Conservation (phyloP, 2,888 invertebrate species). For the Acanthosepion esculentum region DNA sequence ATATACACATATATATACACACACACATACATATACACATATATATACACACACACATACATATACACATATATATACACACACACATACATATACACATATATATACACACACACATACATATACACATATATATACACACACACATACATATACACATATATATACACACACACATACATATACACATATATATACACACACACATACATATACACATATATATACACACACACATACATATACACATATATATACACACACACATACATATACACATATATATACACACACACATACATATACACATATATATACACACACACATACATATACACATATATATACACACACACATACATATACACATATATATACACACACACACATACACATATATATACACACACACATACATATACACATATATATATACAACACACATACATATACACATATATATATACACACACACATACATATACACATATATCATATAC, state of each 20-base stretch:
- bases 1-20: too few relatives aligned
- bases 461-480: neutral
- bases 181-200: neutral
- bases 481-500: too few relatives aligned
- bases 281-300: neutral
- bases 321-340: neutral
- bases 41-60: neutral
- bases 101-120: neutral
- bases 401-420: neutral
- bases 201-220: neutral
- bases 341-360: neutral
- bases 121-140: neutral
- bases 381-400: neutral
- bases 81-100: neutral
- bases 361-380: neutral
- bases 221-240: neutral
- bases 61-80: neutral
- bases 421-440: neutral
- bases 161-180: neutral
- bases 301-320: neutral
- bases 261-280: neutral
- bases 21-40: neutral
- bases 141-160: neutral
- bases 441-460: neutral
- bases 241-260: neutral